Conservation (phyloP, 2,888 invertebrate species). For the Cantharis flavilabris region DNA sequence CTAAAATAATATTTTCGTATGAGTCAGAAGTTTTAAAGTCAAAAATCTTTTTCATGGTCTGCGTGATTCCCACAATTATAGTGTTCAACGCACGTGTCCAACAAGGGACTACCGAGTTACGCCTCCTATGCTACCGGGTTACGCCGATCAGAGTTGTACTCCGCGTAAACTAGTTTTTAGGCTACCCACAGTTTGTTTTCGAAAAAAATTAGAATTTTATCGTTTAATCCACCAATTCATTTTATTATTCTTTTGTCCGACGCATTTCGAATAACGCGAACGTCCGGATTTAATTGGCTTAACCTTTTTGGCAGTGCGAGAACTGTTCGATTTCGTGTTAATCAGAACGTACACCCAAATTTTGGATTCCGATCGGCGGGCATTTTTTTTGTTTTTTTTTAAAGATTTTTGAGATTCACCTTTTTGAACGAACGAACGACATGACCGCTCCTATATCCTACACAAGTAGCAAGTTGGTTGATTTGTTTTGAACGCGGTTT, state of each 20-base stretch:
- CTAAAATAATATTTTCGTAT: background rate
- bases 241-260: background rate
- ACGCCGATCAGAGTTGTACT: slow-evolving; percentile 32
- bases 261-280: background rate
- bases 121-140: slow-evolving; percentile 40
- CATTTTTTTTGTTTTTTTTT: too few species aligned
- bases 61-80: slow-evolving; percentile 33
- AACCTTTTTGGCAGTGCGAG: background rate
- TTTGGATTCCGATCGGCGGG: background rate
- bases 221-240: background rate
- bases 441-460: background rate
- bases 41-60: slow-evolving; percentile 8
- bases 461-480: slow-evolving; percentile 12
- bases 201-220: slow-evolving; percentile 2
- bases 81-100: slow-evolving; percentile 35
- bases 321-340: background rate
- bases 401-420: background rate
- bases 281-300: background rate
- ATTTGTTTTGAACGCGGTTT: slow-evolving; percentile 27
- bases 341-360: background rate
- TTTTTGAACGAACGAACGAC: background rate
- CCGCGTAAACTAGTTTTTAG: background rate
- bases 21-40: background rate
- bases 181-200: slow-evolving; percentile 4
- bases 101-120: slow-evolving; percentile 37